These are phyloP conservation scores for Scophthalmus maximus DNA, from an alignment of 2,113 vertebrate species.

Conservation along the genomic window DNA sequence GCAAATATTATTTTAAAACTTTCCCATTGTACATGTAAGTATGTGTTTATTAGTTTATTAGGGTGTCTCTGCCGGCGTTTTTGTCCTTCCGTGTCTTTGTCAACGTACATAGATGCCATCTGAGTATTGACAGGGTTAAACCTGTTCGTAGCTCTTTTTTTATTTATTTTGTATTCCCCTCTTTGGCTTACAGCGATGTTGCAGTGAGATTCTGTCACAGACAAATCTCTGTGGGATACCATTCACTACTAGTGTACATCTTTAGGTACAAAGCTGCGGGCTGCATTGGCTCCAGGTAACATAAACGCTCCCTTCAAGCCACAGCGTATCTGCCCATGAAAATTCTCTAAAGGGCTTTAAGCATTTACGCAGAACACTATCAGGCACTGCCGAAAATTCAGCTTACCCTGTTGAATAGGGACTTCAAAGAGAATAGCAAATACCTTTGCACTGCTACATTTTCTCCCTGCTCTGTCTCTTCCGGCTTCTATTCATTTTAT, in stretches of 20 bases:
- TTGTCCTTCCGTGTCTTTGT: conserved; percentile 38
- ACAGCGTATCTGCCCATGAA: conserved; percentile 93
- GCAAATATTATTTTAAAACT: background rate
- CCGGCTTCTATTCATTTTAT: conserved; percentile 73
- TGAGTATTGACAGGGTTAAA: conserved; percentile 69
- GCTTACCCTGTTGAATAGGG: conserved; percentile 97
- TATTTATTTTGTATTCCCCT: conserved; percentile 5
- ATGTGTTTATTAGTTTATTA: background rate
- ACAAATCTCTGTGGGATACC: conserved; percentile 95
- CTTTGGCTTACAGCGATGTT: conserved; percentile 85
- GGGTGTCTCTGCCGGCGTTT: background rate
- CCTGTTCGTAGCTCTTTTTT: conserved; percentile 34
- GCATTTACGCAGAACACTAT: conserved; percentile 98
- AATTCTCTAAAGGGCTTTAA: conserved; percentile 99
- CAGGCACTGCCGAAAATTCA: conserved; percentile 94
- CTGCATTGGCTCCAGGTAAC: conserved; percentile 95
- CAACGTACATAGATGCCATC: conserved; percentile 18
- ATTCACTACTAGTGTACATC: conserved; percentile 91
- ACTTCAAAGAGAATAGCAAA: conserved; percentile 99
- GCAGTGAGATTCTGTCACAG: conserved; percentile 90
- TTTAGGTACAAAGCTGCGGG: conserved; percentile 94
- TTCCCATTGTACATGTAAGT: background rate
- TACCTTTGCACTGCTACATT: conserved; percentile 82
- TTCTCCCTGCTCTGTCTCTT: conserved; percentile 56
- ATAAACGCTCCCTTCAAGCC: conserved; percentile 92